phyloP scores from a whole-genome alignment of 2,888 invertebrate species.

The Scrobipalpa atriplicella region DNA sequence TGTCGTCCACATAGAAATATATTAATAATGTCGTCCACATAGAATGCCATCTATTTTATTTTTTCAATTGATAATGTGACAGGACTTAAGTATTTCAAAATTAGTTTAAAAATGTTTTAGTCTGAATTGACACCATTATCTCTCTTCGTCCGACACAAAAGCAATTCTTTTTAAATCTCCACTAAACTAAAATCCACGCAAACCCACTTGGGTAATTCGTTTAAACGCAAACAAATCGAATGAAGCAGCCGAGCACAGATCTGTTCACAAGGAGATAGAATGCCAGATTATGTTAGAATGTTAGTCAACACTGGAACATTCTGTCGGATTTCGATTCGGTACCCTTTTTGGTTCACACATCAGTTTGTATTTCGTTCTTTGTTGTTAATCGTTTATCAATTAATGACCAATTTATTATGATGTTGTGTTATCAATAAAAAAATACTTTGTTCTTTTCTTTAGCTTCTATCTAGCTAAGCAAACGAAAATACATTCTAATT shows the following conservation, averaged over 20 bases:
- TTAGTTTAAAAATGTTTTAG: not conserved
- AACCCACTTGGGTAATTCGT: constrained; percentile 8
- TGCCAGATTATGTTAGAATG: constrained; percentile 29
- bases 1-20: too few relatives aligned
- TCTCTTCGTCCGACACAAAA: not conserved
- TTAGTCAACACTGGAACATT: constrained; percentile 15
- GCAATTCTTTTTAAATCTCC: not conserved
- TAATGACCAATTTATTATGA: too few relatives aligned
- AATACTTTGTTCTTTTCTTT: too few relatives aligned
- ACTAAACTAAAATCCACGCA: not conserved
- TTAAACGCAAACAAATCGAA: constrained; percentile 34
- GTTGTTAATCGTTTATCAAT: too few relatives aligned
- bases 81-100: too few relatives aligned
- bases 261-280: constrained; percentile 34
- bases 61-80: too few relatives aligned
- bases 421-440: too few relatives aligned
- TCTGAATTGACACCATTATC: not conserved
- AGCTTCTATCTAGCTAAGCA: too few relatives aligned
- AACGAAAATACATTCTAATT: too few relatives aligned
- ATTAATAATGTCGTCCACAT: too few relatives aligned
- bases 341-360: not conserved
- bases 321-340: not conserved
- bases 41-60: too few relatives aligned
- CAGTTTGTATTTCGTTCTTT: not conserved
- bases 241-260: constrained; percentile 30